These are phyloP conservation scores for Chrysomela aeneicollis DNA, from an alignment of 2,888 invertebrate genomes.

Conservation along the genomic window DNA sequence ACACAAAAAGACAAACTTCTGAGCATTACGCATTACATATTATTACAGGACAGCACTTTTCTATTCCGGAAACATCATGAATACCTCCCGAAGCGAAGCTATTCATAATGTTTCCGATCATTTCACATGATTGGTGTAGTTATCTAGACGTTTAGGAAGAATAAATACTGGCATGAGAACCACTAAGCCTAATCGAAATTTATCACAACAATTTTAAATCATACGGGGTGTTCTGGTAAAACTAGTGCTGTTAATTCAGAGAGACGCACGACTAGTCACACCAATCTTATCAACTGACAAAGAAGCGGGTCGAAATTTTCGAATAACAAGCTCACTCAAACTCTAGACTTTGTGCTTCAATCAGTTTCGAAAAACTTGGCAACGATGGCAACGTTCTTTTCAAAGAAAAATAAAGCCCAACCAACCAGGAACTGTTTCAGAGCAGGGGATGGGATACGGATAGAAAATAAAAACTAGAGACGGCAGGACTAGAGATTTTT, in stretches of 20 bases:
- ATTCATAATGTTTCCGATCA: slow-evolving; percentile 32
- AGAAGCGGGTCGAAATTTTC: slow-evolving; percentile 29
- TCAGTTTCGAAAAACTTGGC: slow-evolving; percentile 17
- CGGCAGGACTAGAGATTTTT: slow-evolving; percentile 76
- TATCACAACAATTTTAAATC: slow-evolving; percentile 52
- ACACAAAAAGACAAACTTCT: slow-evolving; percentile 52
- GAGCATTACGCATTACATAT: slow-evolving; percentile 59
- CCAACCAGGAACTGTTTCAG: slow-evolving; percentile 25
- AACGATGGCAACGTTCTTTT: not conserved
- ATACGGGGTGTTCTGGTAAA: slow-evolving; percentile 46
- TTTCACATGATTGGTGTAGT: slow-evolving; percentile 54
- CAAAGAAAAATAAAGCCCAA: slow-evolving; percentile 22
- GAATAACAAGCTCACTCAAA: slow-evolving; percentile 14
- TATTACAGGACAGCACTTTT: slow-evolving; percentile 48
- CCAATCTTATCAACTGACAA: slow-evolving; percentile 48
- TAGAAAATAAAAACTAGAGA: slow-evolving; percentile 55
- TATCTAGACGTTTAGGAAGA: slow-evolving; percentile 42
- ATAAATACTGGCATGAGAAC: slow-evolving; percentile 47
- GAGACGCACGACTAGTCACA: slow-evolving; percentile 49
- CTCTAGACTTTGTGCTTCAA: slow-evolving; percentile 40
- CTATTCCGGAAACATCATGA: slow-evolving; percentile 42
- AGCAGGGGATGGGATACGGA: slow-evolving; percentile 30
- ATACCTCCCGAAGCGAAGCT: slow-evolving; percentile 8
- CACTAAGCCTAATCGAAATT: slow-evolving; percentile 48
- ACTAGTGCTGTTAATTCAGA: slow-evolving; percentile 51